phyloP scores from a whole-genome alignment of 2,888 invertebrate species.

The Prosopocoilus inquinatus region DNA sequence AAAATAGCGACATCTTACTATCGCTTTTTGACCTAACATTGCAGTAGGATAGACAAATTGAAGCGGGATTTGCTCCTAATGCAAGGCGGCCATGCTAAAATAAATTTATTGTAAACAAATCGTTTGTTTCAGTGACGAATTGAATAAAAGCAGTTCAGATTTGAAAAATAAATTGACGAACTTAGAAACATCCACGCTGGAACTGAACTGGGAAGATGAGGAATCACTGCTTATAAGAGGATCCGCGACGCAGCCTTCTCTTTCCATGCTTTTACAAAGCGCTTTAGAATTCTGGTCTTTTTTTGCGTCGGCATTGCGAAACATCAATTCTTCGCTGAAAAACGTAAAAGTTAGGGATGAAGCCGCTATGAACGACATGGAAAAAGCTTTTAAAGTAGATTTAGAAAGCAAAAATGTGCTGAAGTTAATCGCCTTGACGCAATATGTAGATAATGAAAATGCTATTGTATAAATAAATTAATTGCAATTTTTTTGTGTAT shows the following conservation, averaged over 20 bases:
- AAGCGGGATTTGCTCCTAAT: too few species aligned
- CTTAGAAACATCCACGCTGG: conserved; percentile 32
- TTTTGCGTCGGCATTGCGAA: conserved; percentile 34
- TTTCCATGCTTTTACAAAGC: conserved; percentile 38
- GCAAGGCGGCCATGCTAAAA: neutral
- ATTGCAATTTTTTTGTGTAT: neutral
- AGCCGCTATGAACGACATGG: conserved; percentile 33
- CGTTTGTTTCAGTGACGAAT: conserved; percentile 35
- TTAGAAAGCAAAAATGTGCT: conserved; percentile 30
- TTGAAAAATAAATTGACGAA: conserved; percentile 37
- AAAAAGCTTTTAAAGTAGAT: conserved; percentile 38
- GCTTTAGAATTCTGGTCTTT: conserved; percentile 38
- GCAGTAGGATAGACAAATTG: too few species aligned
- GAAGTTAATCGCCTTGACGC: conserved; percentile 40
- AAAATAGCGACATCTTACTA: too few species aligned
- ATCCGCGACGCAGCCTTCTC: conserved; percentile 41
- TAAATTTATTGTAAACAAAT: neutral
- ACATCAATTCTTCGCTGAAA: conserved; percentile 36
- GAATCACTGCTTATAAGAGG: conserved; percentile 38
- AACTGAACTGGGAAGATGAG: conserved; percentile 40
- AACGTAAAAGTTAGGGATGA: conserved; percentile 34
- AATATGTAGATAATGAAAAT: conserved; percentile 41
- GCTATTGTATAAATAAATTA: conserved; percentile 20
- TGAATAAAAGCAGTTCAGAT: conserved; percentile 38
- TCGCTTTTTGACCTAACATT: too few species aligned